A percentile compares a stretch with the other conserved stretches of the same genome.
These are phyloP conservation scores for Mythimna ferrago DNA, from an alignment of 2,888 invertebrate species.

Conservation along the genomic window DNA sequence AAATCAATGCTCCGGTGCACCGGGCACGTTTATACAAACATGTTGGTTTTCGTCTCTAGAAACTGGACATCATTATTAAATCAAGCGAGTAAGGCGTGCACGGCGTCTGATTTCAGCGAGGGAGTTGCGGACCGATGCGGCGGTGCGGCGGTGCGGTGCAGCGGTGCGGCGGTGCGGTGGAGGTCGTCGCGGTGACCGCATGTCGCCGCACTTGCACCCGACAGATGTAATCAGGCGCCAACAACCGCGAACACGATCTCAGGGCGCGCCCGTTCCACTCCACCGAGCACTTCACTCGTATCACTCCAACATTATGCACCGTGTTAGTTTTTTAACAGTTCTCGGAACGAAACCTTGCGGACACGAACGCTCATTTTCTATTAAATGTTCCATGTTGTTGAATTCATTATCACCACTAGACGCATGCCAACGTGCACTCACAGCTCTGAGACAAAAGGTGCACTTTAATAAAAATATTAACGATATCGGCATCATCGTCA, in stretches of 20 bases:
- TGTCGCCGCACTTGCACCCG: constrained; percentile 74
- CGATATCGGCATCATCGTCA: constrained; percentile 60
- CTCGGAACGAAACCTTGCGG: constrained; percentile 60
- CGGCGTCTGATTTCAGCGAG: constrained; percentile 55
- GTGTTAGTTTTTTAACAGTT: constrained; percentile 57
- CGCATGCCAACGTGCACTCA: constrained; percentile 56
- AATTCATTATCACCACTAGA: constrained; percentile 46
- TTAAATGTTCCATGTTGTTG: constrained; percentile 54
- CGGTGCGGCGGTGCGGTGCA: constrained; percentile 41
- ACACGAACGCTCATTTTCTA: constrained; percentile 65
- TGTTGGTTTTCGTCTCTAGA: constrained; percentile 42
- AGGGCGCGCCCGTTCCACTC: constrained; percentile 71
- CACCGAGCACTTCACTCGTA: constrained; percentile 66
- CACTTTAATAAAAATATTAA: constrained; percentile 53
- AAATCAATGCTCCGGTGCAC: constrained; percentile 41
- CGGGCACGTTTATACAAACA: constrained; percentile 43
- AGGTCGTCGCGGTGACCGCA: constrained; percentile 70
- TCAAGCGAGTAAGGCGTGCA: constrained; percentile 48
- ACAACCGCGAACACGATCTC: constrained; percentile 79
- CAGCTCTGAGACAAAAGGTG: constrained; percentile 50
- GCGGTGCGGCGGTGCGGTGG: constrained; percentile 42
- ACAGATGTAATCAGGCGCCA: constrained; percentile 81
- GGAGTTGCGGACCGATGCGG: constrained; percentile 29
- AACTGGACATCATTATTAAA: constrained; percentile 59
- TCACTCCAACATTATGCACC: constrained; percentile 63